Conservation (phyloP, 2,888 invertebrate genomes). For the Diploptera punctata region DNA sequence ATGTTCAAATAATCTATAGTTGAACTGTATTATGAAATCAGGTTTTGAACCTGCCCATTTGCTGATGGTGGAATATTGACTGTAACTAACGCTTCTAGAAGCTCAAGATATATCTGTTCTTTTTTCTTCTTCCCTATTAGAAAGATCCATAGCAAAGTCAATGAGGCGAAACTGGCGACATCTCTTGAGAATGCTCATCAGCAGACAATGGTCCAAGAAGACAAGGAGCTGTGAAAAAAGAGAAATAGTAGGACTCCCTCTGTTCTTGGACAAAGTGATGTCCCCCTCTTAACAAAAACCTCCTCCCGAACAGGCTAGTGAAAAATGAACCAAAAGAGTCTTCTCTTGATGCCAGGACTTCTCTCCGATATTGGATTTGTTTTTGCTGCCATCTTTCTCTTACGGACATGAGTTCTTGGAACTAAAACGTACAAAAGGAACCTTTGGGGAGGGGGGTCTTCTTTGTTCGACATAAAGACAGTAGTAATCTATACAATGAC, state of each 20-base stretch:
- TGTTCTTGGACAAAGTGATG: neutral
- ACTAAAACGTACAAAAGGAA: neutral
- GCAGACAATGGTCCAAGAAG: neutral
- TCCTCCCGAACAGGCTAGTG: neutral
- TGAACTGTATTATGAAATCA: too few species aligned
- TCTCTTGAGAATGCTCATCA: neutral
- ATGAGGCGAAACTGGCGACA: slow-evolving; percentile 1
- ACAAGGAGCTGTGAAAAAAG: neutral
- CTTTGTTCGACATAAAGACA: neutral
- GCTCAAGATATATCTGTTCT: too few species aligned
- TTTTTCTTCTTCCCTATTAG: neutral
- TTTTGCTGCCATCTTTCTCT: neutral
- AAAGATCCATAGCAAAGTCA: neutral
- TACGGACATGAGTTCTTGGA: neutral
- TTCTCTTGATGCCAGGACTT: slow-evolving; percentile 8
- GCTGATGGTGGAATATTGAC: too few species aligned
- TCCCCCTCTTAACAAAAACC: slow-evolving; percentile 16
- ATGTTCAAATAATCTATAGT: too few species aligned
- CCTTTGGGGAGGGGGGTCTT: neutral
- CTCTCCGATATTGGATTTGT: slow-evolving; percentile 23
- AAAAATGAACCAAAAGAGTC: slow-evolving; percentile 20
- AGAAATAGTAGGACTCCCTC: neutral
- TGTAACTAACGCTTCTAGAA: too few species aligned
- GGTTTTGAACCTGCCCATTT: too few species aligned
- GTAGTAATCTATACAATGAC: neutral